Conservation (phyloP, 2,888 invertebrate species). For the Resseliella maxima region DNA sequence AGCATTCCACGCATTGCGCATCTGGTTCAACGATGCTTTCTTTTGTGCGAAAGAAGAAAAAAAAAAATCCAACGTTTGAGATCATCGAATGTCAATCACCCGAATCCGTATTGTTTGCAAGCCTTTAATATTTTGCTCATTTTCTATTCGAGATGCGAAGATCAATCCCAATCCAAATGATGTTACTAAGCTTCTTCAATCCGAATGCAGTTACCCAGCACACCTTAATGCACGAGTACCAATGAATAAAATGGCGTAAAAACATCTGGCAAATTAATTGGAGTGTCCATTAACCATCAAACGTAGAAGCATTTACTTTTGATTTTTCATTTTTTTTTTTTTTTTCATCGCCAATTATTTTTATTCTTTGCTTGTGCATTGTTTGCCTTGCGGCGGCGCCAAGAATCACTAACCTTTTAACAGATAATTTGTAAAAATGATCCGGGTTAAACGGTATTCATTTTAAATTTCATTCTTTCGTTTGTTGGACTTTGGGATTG, state of each 20-base stretch:
- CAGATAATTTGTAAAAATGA: neutral
- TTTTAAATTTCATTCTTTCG: neutral
- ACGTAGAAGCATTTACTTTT: neutral
- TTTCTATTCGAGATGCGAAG: neutral
- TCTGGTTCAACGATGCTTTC: too few relatives aligned
- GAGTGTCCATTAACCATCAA: neutral
- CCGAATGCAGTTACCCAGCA: neutral
- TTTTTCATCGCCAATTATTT: neutral
- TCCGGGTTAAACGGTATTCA: neutral
- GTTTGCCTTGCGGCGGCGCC: neutral
- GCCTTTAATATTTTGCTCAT: too few relatives aligned
- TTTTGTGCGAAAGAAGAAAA: too few relatives aligned
- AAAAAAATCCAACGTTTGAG: too few relatives aligned
- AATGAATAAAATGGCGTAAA: neutral
- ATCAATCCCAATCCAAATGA: neutral
- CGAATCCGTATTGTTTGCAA: neutral
- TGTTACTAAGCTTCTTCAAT: too few relatives aligned
- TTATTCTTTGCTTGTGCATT: neutral
- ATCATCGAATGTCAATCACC: neutral
- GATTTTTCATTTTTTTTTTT: neutral
- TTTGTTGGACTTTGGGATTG: neutral
- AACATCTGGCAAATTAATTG: neutral
- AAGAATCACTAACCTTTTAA: slow-evolving; percentile 35
- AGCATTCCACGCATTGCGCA: too few relatives aligned
- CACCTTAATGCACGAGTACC: neutral